Evolutionary conservation across 2,888 invertebrate genomes (phyloP), one percentile per base, ranked within the genome.

Genomic region (Cybosia mesomella): DNA sequence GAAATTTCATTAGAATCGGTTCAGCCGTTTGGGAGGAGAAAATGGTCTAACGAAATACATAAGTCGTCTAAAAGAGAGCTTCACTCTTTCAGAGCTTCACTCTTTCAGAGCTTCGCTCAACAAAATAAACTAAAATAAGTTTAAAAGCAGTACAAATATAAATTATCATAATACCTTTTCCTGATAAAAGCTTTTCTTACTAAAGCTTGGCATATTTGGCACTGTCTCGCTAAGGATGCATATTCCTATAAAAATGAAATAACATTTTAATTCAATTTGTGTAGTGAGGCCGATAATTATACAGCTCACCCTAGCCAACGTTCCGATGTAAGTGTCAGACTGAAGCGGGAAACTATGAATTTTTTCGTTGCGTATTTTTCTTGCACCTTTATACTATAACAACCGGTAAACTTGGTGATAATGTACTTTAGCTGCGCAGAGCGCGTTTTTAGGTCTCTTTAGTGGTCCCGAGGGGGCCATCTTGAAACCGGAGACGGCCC

Each of bases 251-350:
- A 70, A 70, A 73, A 70, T 67, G 64, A 79, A 75, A 75, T 74
- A 73, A 63, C 66, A 60, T 77, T 81, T 74, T 81, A 81, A 80
- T 80, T 80, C 80, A 79, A 79, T 80, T 82, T 79, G 80, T 74
- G 71, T 72, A 79, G 75, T 77, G 76, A 72, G 70, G 74, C 72
- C 74, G 73, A 82, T 80, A 82, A 81, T 81, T 80, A 77, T 70
- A 64, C 70, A 67, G 71, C 80, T 77, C 76, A 61, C 80, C 76
- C 74, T 73, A 71, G 59, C 63, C 68, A 39, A 63, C 13, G 13
- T n/a, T 55, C 8, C 2, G 73, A 67, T 57, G 1, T 15, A 72
- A 76, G 64, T 67, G 9, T 62, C 1, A 58, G 43, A 39, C 28
- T 22, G 8, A 11, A 66, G 68, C 69, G 70, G 18, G 2, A 1